These are phyloP conservation scores for Spea hammondii DNA, from an alignment of 2,797 vertebrate species.

Conservation along the genomic window DNA sequence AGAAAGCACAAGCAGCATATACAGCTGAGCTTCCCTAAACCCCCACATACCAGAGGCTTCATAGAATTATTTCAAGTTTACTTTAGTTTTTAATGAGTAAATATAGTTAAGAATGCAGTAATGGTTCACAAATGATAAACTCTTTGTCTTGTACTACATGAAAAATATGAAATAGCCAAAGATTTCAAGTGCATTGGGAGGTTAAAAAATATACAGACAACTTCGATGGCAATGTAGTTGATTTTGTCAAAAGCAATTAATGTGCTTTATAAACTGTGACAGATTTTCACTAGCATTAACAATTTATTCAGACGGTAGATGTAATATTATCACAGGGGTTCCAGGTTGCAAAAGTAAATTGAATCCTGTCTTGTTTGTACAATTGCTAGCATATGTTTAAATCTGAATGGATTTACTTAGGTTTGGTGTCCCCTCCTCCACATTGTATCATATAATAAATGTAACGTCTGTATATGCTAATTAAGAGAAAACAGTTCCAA, in stretches of 20 bases:
- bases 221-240: neutral
- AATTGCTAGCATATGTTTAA: too few relatives aligned
- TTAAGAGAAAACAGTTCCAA: too few relatives aligned
- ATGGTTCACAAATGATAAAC: neutral
- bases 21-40: slow-evolving; percentile 11
- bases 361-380: too few relatives aligned
- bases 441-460: too few relatives aligned
- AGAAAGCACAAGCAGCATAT: slow-evolving; percentile 32
- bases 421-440: too few relatives aligned
- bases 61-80: slow-evolving; percentile 11
- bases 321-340: too few relatives aligned
- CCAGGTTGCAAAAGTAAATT: too few relatives aligned
- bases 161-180: neutral
- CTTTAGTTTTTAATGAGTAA: slow-evolving; percentile 19
- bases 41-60: slow-evolving; percentile 1
- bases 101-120: slow-evolving; percentile 2
- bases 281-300: too few relatives aligned
- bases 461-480: too few relatives aligned
- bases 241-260: neutral
- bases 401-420: too few relatives aligned
- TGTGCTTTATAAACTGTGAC: neutral
- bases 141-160: neutral
- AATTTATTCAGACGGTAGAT: too few relatives aligned
- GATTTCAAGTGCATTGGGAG: too few relatives aligned
- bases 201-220: neutral